These are phyloP conservation scores for Megaceryle torquata DNA, from an alignment of 2,113 vertebrate genomes.

Conservation along the genomic window DNA sequence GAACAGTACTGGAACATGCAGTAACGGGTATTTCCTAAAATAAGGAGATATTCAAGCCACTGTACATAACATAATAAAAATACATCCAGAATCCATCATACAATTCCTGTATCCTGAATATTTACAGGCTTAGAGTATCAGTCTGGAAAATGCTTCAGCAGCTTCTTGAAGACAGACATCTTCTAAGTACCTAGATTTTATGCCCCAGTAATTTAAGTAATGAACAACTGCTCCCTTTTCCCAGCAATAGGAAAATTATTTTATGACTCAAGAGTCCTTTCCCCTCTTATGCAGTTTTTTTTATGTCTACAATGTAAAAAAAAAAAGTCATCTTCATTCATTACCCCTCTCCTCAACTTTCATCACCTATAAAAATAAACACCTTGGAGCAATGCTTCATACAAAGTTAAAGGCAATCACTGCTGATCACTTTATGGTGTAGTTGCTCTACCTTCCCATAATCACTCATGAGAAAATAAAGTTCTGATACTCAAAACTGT, in stretches of 20 bases:
- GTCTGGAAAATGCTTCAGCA: neutral
- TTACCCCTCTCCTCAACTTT: neutral
- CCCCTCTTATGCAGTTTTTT: neutral
- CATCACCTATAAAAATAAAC: neutral
- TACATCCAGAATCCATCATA: neutral
- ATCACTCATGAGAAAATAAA: neutral
- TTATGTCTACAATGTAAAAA: neutral
- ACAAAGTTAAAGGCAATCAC: neutral
- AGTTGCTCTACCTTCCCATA: neutral
- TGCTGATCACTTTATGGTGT: neutral
- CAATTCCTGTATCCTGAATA: neutral
- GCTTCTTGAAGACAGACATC: neutral
- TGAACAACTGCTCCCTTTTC: neutral
- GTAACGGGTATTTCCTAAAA: neutral
- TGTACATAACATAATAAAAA: neutral
- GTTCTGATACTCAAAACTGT: neutral
- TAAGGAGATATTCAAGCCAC: neutral
- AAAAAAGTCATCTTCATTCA: neutral
- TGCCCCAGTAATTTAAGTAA: neutral
- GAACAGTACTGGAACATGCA: neutral
- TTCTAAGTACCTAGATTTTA: neutral
- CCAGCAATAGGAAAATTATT: neutral
- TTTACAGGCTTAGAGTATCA: neutral
- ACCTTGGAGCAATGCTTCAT: neutral
- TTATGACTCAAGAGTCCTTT: slow-evolving; percentile 2